phyloP scores from a whole-genome alignment of 2,797 vertebrate genomes.

The Threskiornis aethiopicus region DNA sequence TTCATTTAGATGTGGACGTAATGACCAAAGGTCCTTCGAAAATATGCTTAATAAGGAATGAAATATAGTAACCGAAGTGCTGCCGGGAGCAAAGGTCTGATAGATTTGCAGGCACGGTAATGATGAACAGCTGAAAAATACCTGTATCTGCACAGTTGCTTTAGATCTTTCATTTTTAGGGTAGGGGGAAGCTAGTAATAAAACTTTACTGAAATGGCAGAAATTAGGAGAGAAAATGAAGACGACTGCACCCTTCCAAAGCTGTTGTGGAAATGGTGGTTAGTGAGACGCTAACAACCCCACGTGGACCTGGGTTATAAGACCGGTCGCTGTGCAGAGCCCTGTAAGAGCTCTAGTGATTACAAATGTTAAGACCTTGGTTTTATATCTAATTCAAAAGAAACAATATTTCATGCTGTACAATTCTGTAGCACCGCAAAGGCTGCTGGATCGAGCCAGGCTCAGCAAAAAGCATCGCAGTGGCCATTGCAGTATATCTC shows the following conservation, averaged over 20 bases:
- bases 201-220: neutral
- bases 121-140: neutral
- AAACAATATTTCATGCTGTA: neutral
- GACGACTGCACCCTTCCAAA: neutral
- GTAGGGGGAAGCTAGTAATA: neutral
- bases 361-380: neutral
- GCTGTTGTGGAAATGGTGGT: neutral
- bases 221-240: neutral
- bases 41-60: neutral
- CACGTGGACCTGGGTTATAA: neutral
- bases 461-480: neutral
- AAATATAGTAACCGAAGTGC: neutral
- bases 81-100: neutral
- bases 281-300: neutral
- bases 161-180: neutral
- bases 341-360: neutral
- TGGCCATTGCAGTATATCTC: rapidly evolving
- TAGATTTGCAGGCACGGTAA: neutral
- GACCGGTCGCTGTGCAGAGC: neutral
- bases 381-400: neutral
- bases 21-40: neutral
- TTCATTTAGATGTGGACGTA: neutral
- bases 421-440: neutral
- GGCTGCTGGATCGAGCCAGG: neutral
- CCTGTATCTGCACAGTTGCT: neutral